Percentiles rank a stretch among this genome's conserved stretches.
Conservation (phyloP, 2,797 vertebrate species). For the Acanthopagrus latus region DNA sequence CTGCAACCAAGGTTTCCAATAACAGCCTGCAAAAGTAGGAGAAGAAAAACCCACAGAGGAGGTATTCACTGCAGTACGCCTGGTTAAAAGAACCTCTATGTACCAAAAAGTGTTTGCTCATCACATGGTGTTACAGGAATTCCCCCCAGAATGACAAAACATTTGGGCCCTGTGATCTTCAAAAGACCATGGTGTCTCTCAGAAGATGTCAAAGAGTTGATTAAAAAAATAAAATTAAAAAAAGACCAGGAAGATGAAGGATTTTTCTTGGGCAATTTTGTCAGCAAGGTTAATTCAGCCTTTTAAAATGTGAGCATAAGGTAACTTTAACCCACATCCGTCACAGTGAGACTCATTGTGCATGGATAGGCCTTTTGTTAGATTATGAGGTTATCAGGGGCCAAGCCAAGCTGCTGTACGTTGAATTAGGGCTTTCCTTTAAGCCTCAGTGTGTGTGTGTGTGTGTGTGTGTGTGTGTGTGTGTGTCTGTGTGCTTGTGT, state of each 20-base stretch:
- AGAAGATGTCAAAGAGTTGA: constrained; percentile 23
- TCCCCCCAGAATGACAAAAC: constrained; percentile 51
- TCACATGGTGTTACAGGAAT: constrained; percentile 65
- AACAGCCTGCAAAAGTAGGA: constrained; percentile 61
- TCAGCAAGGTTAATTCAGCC: constrained; percentile 32
- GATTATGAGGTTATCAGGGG: constrained; percentile 77
- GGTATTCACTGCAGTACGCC: constrained; percentile 62
- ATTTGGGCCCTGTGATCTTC: constrained; percentile 31
- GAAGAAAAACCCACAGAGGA: constrained; percentile 41
- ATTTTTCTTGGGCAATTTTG: constrained; percentile 28
- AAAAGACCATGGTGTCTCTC: constrained; percentile 32
- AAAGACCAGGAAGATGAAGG: constrained; percentile 15
- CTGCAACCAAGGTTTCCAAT: constrained; percentile 74
- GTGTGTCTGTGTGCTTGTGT: no score
- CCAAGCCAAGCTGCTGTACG: constrained; percentile 75
- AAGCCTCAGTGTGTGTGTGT: constrained; percentile 52
- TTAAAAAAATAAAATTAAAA: not conserved
- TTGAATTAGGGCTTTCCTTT: constrained; percentile 80
- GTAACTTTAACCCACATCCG: constrained; percentile 75
- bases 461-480: constrained; percentile 12
- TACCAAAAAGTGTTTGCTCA: constrained; percentile 62
- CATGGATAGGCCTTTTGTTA: constrained; percentile 78
- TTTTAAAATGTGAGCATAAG: constrained; percentile 59
- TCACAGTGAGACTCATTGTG: constrained; percentile 73
- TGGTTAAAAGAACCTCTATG: constrained; percentile 60